Percentiles rank a stretch among this genome's conserved stretches.
Conservation (phyloP, 2,797 vertebrate species). For the Acomys russatus region DNA sequence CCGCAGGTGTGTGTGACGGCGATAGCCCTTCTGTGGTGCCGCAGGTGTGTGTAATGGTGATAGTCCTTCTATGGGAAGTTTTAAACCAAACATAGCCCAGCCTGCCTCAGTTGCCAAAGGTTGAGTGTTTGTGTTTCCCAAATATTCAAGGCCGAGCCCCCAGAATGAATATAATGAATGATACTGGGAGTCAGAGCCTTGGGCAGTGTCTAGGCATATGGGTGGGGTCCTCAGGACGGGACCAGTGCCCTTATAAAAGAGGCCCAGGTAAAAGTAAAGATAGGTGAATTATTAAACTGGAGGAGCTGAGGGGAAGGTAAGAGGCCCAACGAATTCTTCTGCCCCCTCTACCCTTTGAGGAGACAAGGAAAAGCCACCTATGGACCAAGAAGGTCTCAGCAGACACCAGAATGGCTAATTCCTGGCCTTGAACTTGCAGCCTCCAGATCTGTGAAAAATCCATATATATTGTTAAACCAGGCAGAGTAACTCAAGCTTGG, state of each 20-base stretch:
- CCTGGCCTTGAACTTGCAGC: not conserved
- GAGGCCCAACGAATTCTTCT: not conserved
- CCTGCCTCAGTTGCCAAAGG: not conserved
- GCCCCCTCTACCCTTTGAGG: not conserved
- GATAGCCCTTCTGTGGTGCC: not conserved
- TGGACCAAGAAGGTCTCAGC: not conserved
- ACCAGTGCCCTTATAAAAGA: not conserved
- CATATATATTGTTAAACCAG: not conserved
- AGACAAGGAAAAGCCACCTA: not conserved
- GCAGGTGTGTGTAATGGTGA: accelerated
- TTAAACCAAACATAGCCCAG: not conserved
- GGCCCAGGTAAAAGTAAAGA: not conserved
- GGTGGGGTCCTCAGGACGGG: not conserved
- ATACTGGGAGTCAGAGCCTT: not conserved
- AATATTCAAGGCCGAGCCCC: not conserved
- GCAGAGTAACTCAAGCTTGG: not conserved
- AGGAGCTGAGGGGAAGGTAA: not conserved
- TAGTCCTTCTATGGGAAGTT: not conserved
- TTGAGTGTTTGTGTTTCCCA: not conserved
- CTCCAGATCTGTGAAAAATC: not conserved
- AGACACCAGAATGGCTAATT: not conserved
- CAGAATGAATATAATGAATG: not conserved
- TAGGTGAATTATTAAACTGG: not conserved
- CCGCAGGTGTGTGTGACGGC: accelerated
- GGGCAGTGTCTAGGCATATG: not conserved